These are phyloP conservation scores for Dysdera silvatica DNA, from an alignment of 1,140 invertebrate genomes.

Conservation along the genomic window DNA sequence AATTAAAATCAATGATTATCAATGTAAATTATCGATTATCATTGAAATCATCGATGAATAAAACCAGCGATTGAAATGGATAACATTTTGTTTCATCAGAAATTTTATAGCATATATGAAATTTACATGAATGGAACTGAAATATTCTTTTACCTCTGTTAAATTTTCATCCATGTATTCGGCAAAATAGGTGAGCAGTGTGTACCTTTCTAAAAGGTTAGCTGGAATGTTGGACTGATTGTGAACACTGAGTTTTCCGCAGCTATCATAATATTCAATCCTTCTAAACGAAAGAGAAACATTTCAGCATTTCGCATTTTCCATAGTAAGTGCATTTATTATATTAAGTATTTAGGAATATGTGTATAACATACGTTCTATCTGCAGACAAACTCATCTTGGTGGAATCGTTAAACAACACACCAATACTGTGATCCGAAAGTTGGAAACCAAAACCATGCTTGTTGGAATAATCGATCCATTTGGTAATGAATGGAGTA, in stretches of 20 bases:
- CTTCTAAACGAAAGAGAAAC: conserved; percentile 41
- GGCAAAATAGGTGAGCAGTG: conserved; percentile 53
- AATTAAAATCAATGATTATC: background rate
- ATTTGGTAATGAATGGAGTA: conserved; percentile 67
- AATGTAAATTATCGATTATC: background rate
- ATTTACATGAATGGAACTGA: background rate
- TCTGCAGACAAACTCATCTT: conserved; percentile 80
- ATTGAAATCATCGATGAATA: background rate
- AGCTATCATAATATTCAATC: conserved; percentile 52
- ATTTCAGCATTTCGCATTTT: background rate
- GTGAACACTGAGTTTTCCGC: conserved; percentile 48
- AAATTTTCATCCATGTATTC: conserved; percentile 59
- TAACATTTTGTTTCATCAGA: no score
- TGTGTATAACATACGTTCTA: conserved; percentile 57
- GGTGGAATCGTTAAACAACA: conserved; percentile 91
- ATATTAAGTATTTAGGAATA: background rate
- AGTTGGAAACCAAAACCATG: conserved; percentile 97
- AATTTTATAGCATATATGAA: background rate
- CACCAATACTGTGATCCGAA: conserved; percentile 88
- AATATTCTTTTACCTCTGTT: conserved; percentile 45
- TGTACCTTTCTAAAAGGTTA: conserved; percentile 50
- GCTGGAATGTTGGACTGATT: conserved; percentile 47
- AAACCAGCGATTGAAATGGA: no score
- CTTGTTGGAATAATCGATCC: conserved; percentile 98
- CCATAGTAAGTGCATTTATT: background rate